phyloP scores from a whole-genome alignment of 2,797 vertebrate genomes.

The Phoeniculus purpureus region DNA sequence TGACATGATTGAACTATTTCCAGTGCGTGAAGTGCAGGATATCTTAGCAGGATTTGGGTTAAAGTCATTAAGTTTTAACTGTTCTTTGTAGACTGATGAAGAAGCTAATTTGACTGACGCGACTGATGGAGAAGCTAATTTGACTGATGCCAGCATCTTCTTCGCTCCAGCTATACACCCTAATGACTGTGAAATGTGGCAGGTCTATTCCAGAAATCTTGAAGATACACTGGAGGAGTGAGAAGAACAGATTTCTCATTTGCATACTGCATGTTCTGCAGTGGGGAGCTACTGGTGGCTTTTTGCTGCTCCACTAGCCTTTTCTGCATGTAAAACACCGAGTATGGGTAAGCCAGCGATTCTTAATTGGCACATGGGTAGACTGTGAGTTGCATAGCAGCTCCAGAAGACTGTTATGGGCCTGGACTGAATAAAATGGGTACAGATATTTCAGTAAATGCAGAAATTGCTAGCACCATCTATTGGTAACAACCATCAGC shows the following conservation, averaged over 20 bases:
- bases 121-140: neutral
- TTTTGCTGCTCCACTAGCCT: conserved; percentile 37
- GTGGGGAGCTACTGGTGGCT: neutral
- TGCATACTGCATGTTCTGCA: neutral
- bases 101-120: conserved; percentile 1
- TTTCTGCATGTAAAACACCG: conserved; percentile 24
- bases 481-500: conserved; percentile 63
- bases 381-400: neutral
- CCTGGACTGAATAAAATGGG: conserved; percentile 16
- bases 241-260: conserved; percentile 27
- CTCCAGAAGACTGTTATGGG: neutral
- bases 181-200: neutral
- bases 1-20: neutral
- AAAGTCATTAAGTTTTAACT: neutral
- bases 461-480: conserved; percentile 70
- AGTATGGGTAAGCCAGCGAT: neutral
- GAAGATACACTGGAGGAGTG: neutral
- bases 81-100: neutral
- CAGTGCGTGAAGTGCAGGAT: neutral
- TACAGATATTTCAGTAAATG: conserved; percentile 23
- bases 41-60: neutral
- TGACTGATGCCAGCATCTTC: neutral
- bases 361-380: conserved; percentile 4
- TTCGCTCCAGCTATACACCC: neutral
- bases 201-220: neutral